phyloP scores from a whole-genome alignment of 2,888 invertebrate genomes.

The Lasius platythorax region DNA sequence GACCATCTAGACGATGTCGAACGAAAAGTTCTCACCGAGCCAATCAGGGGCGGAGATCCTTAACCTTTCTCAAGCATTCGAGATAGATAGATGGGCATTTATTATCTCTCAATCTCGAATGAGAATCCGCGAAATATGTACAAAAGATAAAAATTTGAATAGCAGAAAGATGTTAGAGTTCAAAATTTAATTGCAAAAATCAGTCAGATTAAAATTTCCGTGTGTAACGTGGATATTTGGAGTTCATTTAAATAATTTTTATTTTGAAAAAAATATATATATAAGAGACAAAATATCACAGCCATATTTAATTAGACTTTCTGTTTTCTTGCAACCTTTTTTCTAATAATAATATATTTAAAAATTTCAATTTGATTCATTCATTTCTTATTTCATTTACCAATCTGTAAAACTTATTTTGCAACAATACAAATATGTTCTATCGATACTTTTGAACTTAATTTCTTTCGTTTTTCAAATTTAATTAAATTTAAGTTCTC shows the following conservation, averaged over 20 bases:
- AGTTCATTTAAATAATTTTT: neutral
- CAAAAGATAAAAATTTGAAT: neutral
- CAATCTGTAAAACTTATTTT: neutral
- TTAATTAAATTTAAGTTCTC: neutral
- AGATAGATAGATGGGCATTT: neutral
- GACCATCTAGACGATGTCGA: constrained; percentile 57
- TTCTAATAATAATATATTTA: neutral
- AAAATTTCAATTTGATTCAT: neutral
- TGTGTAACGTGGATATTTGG: neutral
- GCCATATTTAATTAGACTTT: neutral
- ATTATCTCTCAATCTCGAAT: neutral
- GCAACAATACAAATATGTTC: neutral
- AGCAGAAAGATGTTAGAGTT: neutral
- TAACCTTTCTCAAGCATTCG: neutral
- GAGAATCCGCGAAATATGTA: neutral
- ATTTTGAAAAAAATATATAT: neutral
- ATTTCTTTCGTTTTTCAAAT: neutral
- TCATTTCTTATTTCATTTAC: neutral
- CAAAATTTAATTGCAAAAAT: neutral
- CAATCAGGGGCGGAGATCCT: constrained; percentile 20
- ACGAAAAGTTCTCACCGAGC: constrained; percentile 47
- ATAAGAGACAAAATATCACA: neutral
- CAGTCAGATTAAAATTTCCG: neutral
- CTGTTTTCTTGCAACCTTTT: neutral
- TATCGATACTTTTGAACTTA: neutral